Evolutionary conservation across 2,888 invertebrate genomes (phyloP).

Genomic region (Scaptomyza tumidula): DNA sequence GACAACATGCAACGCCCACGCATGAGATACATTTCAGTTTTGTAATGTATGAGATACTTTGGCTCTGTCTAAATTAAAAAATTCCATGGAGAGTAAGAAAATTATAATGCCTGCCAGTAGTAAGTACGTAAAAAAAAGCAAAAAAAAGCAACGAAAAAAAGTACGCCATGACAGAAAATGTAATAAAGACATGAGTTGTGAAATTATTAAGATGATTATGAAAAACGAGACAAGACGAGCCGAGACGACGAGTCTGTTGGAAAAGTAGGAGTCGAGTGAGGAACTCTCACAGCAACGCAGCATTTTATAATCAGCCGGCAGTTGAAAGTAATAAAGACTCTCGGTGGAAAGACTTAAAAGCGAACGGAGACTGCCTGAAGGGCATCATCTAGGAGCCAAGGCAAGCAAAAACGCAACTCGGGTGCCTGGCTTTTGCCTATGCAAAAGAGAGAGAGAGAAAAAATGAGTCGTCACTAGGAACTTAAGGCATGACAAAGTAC

Average conservation of each 20-base stretch:
- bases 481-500: conserved; percentile 9
- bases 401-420: conserved; percentile 17
- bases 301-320: conserved; percentile 36
- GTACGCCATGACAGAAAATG: conserved; percentile 46
- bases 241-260: conserved; percentile 8
- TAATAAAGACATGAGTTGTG: conserved; percentile 77
- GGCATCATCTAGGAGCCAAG: conserved; percentile 19
- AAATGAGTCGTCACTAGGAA: conserved; percentile 12
- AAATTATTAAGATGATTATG: conserved; percentile 78
- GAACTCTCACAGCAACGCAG: conserved; percentile 1
- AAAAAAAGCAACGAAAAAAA: conserved; percentile 32
- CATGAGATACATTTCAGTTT: conserved; percentile 68
- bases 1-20: conserved; percentile 50
- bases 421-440: conserved; percentile 36
- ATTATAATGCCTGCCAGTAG: conserved; percentile 62
- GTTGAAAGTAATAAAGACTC: conserved; percentile 12
- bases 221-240: conserved; percentile 41
- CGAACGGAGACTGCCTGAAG: conserved; percentile 6
- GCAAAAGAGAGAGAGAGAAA: not conserved
- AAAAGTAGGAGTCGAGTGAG: conserved; percentile 13
- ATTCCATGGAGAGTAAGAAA: conserved; percentile 67
- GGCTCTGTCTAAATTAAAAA: conserved; percentile 69
- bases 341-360: conserved; percentile 28
- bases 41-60: conserved; percentile 69
- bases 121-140: conserved; percentile 3